phyloP scores from a whole-genome alignment of 2,113 vertebrate genomes.

The Dipodomys ordii region DNA sequence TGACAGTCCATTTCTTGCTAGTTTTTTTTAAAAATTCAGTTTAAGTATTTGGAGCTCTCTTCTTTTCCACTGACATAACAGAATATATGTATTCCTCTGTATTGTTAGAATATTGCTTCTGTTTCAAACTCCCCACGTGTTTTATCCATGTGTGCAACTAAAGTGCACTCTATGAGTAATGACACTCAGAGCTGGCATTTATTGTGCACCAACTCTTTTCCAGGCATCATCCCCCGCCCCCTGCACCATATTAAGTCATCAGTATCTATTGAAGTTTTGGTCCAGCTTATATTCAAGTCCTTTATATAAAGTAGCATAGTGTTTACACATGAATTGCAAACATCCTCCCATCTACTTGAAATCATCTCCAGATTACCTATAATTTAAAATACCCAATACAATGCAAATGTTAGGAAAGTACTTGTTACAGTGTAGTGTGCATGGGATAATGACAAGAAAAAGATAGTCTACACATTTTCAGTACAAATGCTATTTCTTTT shows the following conservation, averaged over 20 bases:
- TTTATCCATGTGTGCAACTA: not conserved
- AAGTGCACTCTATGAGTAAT: not conserved
- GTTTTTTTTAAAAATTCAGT: conserved; percentile 25
- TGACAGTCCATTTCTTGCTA: not conserved
- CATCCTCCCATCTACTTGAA: not conserved
- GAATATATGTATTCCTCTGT: not conserved
- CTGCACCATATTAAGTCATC: not conserved
- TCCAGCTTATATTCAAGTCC: not conserved
- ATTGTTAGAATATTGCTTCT: not conserved
- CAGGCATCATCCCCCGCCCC: not conserved
- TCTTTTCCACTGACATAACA: not conserved
- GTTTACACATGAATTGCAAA: not conserved
- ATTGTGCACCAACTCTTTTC: not conserved
- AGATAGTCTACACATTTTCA: not conserved
- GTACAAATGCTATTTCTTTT: not conserved
- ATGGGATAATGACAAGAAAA: not conserved
- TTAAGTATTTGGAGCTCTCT: not conserved
- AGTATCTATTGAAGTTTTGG: no score
- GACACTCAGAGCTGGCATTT: not conserved
- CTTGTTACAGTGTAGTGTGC: not conserved
- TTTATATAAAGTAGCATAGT: not conserved
- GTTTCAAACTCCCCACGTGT: not conserved
- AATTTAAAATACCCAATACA: not conserved
- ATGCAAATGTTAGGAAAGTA: not conserved
- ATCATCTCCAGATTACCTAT: not conserved